Conservation (phyloP, 2,113 vertebrate genomes). For the Mungos mungo region DNA sequence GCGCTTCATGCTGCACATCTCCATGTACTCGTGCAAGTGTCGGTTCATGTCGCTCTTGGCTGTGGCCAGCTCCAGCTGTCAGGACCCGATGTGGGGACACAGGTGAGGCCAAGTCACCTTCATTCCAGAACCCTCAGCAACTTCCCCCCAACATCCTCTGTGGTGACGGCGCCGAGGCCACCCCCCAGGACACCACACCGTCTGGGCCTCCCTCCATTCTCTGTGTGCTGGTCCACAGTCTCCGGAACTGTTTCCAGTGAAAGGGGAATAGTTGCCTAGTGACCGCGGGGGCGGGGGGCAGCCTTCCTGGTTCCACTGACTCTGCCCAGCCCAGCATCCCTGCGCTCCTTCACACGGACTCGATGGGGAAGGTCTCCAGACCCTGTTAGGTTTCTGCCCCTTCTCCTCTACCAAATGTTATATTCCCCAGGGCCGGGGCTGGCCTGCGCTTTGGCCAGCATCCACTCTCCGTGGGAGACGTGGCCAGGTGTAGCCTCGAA, state of each 20-base stretch:
- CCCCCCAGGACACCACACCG: not conserved
- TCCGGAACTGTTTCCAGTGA: not conserved
- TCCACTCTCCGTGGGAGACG: fast-evolving
- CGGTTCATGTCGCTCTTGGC: constrained; percentile 99
- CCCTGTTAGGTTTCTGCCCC: not conserved
- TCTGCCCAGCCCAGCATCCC: not conserved
- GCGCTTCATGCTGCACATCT: constrained; percentile 99
- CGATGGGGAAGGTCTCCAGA: not conserved
- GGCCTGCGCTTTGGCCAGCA: not conserved
- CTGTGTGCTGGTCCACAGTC: not conserved
- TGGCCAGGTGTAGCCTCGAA: no score
- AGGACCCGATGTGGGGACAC: constrained; percentile 85
- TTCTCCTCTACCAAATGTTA: not conserved
- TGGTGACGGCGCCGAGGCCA: fast-evolving
- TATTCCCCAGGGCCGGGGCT: not conserved
- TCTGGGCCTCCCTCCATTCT: not conserved
- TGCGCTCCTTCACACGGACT: not conserved
- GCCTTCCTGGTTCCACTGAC: not conserved
- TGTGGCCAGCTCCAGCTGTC: constrained; percentile 95
- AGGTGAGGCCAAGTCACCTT: not conserved
- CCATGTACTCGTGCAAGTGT: constrained; percentile 98
- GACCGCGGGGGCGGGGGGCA: not conserved
- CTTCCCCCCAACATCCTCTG: fast-evolving
- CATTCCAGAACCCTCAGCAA: fast-evolving
- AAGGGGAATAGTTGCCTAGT: not conserved